Conservation (phyloP, 1,140 invertebrate genomes). For the Pomacea maculata region DNA sequence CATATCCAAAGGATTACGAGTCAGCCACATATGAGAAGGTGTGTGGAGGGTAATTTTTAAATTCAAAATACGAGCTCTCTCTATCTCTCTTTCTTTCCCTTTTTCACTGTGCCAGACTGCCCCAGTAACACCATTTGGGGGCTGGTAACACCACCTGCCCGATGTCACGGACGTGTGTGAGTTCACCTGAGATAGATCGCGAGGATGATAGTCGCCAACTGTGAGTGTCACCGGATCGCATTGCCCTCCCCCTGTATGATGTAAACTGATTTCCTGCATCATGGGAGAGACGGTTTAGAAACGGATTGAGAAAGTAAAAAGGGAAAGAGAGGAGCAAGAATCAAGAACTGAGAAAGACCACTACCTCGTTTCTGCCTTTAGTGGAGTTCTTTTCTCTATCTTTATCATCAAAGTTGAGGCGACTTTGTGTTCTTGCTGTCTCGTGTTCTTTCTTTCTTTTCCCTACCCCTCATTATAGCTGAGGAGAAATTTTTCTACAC, state of each 20-base stretch:
- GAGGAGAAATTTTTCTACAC: neutral
- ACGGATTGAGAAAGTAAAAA: neutral
- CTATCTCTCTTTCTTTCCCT: conserved; percentile 5
- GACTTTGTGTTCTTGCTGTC: neutral
- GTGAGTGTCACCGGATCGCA: conserved; percentile 14
- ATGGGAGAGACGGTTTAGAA: neutral
- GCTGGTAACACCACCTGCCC: no score
- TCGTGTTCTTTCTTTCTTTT: neutral
- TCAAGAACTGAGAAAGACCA: neutral
- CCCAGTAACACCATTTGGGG: neutral
- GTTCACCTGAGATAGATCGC: conserved; percentile 4
- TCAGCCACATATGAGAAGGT: neutral
- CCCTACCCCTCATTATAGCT: no score
- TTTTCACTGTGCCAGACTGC: conserved; percentile 1
- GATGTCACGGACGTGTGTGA: neutral
- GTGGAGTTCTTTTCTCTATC: neutral
- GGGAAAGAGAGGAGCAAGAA: neutral
- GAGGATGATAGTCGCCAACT: neutral
- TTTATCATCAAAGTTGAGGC: neutral
- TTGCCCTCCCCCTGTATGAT: conserved; percentile 17
- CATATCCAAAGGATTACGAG: neutral
- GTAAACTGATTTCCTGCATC: neutral
- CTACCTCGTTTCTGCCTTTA: neutral
- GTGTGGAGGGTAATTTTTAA: neutral
- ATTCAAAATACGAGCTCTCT: neutral